Evolutionary conservation across 2,113 vertebrate genomes (phyloP).

Genomic region (Platysteira castanea): DNA sequence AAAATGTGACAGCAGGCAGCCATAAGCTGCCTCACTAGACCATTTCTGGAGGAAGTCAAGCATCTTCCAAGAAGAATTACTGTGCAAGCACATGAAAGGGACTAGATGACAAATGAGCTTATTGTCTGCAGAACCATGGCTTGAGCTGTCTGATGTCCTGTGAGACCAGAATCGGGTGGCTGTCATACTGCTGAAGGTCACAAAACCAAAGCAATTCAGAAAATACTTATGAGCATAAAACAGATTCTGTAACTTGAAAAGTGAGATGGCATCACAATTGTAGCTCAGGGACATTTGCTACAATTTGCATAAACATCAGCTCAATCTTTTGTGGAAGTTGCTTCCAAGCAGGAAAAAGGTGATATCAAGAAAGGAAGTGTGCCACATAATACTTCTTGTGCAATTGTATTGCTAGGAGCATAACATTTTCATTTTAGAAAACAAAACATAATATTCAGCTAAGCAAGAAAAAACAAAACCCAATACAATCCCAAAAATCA

Average conservation of each 20-base stretch:
- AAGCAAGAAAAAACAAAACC: not conserved
- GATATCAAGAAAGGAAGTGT: not conserved
- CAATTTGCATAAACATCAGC: not conserved
- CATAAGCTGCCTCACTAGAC: not conserved
- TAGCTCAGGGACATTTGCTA: not conserved
- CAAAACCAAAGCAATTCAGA: not conserved
- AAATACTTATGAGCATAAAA: not conserved
- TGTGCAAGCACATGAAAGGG: not conserved
- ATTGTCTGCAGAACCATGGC: not conserved
- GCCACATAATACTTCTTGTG: not conserved
- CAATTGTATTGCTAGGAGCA: not conserved
- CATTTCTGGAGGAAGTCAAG: not conserved
- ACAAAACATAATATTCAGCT: not conserved
- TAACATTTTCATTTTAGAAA: not conserved
- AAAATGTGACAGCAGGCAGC: not conserved
- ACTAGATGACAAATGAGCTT: not conserved
- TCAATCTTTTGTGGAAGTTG: not conserved
- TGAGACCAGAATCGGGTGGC: not conserved
- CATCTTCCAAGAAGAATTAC: not conserved
- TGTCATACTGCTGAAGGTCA: not conserved
- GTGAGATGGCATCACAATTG: not conserved
- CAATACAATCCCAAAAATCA: not conserved
- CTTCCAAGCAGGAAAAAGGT: not conserved
- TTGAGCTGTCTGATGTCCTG: not conserved
- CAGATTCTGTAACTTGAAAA: not conserved